Evolutionary conservation across 2,888 invertebrate species (phyloP), one percentile per base, ranked within the genome.

Genomic region (Oasisia sp.): DNA sequence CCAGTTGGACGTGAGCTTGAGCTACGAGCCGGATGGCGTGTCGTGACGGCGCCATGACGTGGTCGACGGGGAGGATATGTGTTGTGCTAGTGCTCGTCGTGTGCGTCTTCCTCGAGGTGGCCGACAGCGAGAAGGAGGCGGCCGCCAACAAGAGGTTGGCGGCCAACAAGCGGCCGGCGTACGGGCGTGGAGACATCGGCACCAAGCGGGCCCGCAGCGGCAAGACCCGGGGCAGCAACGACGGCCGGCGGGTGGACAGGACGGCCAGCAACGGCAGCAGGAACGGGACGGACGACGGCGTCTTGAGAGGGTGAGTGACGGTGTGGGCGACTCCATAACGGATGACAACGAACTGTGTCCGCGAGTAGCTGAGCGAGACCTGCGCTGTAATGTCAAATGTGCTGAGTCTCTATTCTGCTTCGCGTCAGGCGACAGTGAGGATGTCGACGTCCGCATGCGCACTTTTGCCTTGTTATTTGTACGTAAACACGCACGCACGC

Each of bases 211-310:
- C 14, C 32, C 32, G 90, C 90, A 90, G 8, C 11, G n/a, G 90
- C 90, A 32, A 44, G 19, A 90, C 8, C 90, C 14, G 90, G 44
- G 44, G 32, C 7, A 38, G 90, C 44, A 90, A 27, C 90, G 44
- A 8, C 90, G n/a, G 32, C 90, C 38, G 90, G 3, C 2, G 27
- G 32, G 44, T 32, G 27, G 90, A n/a, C 32, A n/a, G 90, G 19
- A 90, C 38, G 32, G 8, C 32, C 90, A 32, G 27, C 32, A 90
- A 44, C 90, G 32, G 90, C 90, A 90, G 90, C 90, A 90, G 32
- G 19, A 32, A 44, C 90, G n/a, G 90, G 32, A 32, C 38, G 38
- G 44, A n/a, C 44, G 44, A 32, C 44, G 32, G 90, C 90, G 74
- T 27, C 74, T 74, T 74, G 74, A 19, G 74, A 74, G 74, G 74